Base-by-base conservation (phyloP, 2,797 vertebrate genomes). In the Neoniphon sammara region DNA sequence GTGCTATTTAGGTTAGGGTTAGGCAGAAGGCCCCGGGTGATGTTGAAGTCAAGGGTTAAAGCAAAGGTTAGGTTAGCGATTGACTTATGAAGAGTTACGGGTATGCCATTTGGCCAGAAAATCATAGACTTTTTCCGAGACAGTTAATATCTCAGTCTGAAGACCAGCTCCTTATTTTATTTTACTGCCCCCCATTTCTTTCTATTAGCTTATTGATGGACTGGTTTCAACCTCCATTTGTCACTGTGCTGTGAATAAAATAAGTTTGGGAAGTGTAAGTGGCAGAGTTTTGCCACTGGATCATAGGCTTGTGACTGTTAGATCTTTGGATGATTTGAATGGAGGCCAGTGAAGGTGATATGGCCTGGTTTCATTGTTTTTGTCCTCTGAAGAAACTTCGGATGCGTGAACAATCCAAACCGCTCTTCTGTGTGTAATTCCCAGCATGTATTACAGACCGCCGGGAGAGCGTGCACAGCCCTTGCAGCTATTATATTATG, bases 391-490 rank as follows among this genome's bases (percentile, higher is more conserved):
- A 25, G 46, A 69, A 11, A 57, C 12, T 3, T n/a, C 4, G 46
- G 15, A 47, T 17, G 25, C 7, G 11, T 34, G 31, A 8, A 34
- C 31, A 15, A 25, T 17, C 30, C 31, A 46, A 4, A 23, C 55
- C 42, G 12, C 14, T 57, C 58, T 21, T 7, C 69, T n/a, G 20
- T 7, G 49, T 64, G 63, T 69, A 34, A 72, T 82, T 82, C 76
- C 76, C 71, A 78, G 62, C 64, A 70, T 82, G 73, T 72, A 74
- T 78, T 52, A 54, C 46, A 27, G 34, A 18, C 14, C 62, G 27
- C 23, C 57, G 0, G 69, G 65, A 61, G 75, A 70, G 81, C 78
- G 67, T 21, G 58, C 60, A 21, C 7, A 5, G 52, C 53, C 59
- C 1, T 1, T 9, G 5, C 60, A 18, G 60, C 8, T 25, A 61